These are phyloP conservation scores for Hydropsyche betteni DNA, from an alignment of 2,888 invertebrate genomes.

Conservation along the genomic window DNA sequence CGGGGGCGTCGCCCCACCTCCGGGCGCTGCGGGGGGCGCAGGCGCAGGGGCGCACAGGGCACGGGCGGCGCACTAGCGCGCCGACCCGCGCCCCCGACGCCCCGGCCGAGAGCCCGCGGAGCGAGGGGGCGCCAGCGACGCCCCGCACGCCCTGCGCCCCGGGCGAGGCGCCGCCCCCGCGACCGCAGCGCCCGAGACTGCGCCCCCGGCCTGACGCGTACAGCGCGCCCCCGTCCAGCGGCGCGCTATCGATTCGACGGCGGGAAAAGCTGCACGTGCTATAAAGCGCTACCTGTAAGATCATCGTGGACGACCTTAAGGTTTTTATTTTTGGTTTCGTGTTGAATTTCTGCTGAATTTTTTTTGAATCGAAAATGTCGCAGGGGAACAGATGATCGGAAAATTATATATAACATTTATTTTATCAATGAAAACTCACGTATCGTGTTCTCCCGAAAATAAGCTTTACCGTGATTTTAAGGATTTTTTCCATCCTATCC, in stretches of 20 bases:
- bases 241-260: slow-evolving; percentile 2
- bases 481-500: too few species aligned
- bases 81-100: slow-evolving; percentile 66
- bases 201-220: not conserved
- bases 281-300: too few species aligned
- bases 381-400: not conserved
- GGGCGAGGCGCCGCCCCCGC: slow-evolving; percentile 62
- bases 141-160: slow-evolving; percentile 65
- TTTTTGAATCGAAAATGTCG: too few species aligned
- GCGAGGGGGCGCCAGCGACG: slow-evolving; percentile 56
- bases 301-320: not conserved
- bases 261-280: slow-evolving; percentile 2
- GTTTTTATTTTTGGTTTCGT: not conserved
- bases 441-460: too few species aligned
- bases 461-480: too few species aligned
- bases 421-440: too few species aligned
- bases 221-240: not conserved
- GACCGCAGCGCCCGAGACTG: slow-evolving; percentile 56
- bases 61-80: slow-evolving; percentile 68
- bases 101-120: slow-evolving; percentile 67
- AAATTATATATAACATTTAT: too few species aligned
- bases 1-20: not conserved
- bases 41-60: slow-evolving; percentile 69
- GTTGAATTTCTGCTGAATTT: too few species aligned
- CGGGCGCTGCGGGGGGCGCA: slow-evolving; percentile 59